These are phyloP conservation scores for Crocallis elinguaria DNA, from an alignment of 2,888 invertebrate genomes.

Conservation along the genomic window DNA sequence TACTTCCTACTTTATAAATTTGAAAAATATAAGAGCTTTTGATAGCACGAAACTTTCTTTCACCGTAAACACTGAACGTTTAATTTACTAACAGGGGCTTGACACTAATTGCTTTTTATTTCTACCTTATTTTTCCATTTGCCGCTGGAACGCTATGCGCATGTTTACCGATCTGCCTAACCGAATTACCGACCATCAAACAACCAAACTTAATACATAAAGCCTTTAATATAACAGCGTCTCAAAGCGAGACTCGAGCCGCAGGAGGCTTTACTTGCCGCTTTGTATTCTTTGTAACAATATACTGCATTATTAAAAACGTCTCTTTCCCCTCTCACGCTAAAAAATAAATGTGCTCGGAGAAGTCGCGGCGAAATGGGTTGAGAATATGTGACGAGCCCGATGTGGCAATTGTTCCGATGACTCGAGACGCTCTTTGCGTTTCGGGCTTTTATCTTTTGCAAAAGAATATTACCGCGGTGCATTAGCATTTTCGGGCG, in stretches of 20 bases:
- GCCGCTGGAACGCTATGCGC: constrained; percentile 8
- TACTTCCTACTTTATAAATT: neutral
- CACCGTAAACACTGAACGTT: constrained; percentile 4
- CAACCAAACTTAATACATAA: constrained; percentile 58
- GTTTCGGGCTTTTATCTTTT: constrained; percentile 53
- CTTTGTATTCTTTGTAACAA: constrained; percentile 76
- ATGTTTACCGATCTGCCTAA: constrained; percentile 40
- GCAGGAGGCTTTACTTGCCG: constrained; percentile 60
- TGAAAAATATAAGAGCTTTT: neutral
- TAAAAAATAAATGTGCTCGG: constrained; percentile 66
- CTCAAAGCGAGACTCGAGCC: constrained; percentile 54
- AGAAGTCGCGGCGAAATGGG: constrained; percentile 55
- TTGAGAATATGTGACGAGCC: constrained; percentile 59
- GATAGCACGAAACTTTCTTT: neutral
- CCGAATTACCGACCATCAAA: constrained; percentile 55
- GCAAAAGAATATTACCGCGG: constrained; percentile 43
- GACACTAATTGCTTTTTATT: constrained; percentile 23
- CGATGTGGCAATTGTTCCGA: constrained; percentile 56
- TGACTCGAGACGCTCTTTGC: constrained; percentile 50
- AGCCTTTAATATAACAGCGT: constrained; percentile 59
- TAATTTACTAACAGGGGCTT: constrained; percentile 6
- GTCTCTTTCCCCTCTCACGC: constrained; percentile 59
- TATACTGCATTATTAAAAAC: constrained; percentile 77
- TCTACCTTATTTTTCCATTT: constrained; percentile 11
- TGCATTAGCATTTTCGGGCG: constrained; percentile 45